A percentile compares a stretch with the other conserved stretches of the same genome.
Conservation (phyloP, 2,113 vertebrate species). For the Drymodes brunneopygia region DNA sequence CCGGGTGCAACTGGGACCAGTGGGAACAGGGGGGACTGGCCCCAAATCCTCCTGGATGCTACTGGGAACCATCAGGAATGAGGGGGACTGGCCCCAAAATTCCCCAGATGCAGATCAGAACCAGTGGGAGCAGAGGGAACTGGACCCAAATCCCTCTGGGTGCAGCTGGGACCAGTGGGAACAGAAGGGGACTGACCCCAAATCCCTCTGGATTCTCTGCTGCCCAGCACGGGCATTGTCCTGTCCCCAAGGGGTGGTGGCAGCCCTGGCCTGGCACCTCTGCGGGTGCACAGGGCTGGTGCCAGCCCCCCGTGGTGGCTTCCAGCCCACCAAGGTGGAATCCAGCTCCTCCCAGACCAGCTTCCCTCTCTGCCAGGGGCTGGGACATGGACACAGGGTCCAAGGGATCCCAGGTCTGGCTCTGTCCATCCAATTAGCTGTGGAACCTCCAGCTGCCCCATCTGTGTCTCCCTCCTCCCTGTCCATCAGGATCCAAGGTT, state of each 20-base stretch:
- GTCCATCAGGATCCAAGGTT: accelerated
- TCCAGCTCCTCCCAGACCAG: not conserved
- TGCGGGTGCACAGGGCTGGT: too few species aligned
- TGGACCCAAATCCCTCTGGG: too few species aligned
- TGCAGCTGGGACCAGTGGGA: too few species aligned
- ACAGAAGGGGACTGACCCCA: too few species aligned
- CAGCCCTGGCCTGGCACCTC: not conserved
- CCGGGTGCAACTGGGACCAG: not conserved
- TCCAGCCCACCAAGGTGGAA: not conserved
- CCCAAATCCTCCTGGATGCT: not conserved
- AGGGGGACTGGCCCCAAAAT: not conserved
- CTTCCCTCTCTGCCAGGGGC: not conserved
- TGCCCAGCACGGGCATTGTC: not conserved
- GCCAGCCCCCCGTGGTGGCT: not conserved
- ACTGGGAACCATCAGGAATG: accelerated
- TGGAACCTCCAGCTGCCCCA: not conserved
- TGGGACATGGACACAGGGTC: accelerated
- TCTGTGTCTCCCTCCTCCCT: not conserved
- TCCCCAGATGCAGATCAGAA: too few species aligned
- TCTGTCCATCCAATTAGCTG: not conserved
- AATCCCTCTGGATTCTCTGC: not conserved
- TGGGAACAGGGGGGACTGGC: too few species aligned
- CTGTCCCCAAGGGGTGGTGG: not conserved
- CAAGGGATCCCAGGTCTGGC: accelerated
- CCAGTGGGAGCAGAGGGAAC: too few species aligned